Evolutionary conservation across 1,140 invertebrate species (phyloP).

Genomic region (Lasioglossum albipes): DNA sequence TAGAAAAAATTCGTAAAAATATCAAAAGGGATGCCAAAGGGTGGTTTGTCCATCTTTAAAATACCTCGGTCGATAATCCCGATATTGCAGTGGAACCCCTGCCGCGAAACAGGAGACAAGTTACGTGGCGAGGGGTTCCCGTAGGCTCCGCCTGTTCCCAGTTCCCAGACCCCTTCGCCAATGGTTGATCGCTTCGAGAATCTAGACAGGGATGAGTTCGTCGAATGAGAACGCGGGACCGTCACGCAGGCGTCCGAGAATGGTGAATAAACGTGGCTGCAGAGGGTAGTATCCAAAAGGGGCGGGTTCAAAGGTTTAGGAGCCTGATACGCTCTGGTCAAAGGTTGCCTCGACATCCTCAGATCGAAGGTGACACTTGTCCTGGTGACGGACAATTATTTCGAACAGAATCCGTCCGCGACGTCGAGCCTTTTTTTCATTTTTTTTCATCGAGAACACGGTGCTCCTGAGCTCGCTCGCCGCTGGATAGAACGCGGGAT

Average conservation of each 20-base stretch:
- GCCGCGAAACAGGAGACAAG: neutral
- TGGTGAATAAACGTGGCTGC: neutral
- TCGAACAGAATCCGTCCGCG: neutral
- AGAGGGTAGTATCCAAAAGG: constrained; percentile 18
- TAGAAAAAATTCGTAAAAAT: neutral
- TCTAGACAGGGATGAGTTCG: neutral
- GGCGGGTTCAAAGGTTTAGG: constrained; percentile 9
- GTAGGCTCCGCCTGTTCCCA: constrained; percentile 10
- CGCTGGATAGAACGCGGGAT: constrained; percentile 67
- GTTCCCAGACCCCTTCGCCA: neutral
- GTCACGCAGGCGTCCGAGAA: constrained; percentile 9
- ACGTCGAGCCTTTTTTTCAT: constrained; percentile 37
- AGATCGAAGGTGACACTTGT: constrained; percentile 30
- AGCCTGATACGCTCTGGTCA: neutral
- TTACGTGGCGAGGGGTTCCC: neutral
- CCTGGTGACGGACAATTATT: neutral
- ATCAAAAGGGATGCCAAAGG: neutral
- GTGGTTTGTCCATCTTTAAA: constrained; percentile 34
- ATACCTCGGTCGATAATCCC: constrained; percentile 42
- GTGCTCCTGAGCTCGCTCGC: constrained; percentile 17
- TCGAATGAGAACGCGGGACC: constrained; percentile 21
- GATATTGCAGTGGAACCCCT: neutral
- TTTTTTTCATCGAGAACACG: constrained; percentile 40
- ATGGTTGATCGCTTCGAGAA: neutral
- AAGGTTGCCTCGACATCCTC: constrained; percentile 6